Evolutionary conservation across 2,888 invertebrate genomes (phyloP).

Genomic region (Orchestes rusci): DNA sequence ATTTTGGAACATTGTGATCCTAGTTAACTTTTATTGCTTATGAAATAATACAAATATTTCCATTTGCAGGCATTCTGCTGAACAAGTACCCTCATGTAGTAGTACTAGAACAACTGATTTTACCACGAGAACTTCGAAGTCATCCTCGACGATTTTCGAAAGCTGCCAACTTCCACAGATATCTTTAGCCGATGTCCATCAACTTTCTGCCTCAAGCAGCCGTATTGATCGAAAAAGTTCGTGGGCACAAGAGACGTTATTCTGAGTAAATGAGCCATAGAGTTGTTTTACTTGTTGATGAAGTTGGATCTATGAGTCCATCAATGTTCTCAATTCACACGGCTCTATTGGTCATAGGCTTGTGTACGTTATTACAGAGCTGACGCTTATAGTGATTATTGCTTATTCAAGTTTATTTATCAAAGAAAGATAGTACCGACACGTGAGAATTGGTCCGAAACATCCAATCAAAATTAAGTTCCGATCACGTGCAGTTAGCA

Average conservation of each 20-base stretch:
- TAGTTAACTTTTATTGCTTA: too few relatives aligned
- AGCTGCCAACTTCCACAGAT: constrained; percentile 30
- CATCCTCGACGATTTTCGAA: constrained; percentile 32
- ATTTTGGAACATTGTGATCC: too few relatives aligned
- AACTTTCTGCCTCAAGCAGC: constrained; percentile 34
- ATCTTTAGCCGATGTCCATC: constrained; percentile 36
- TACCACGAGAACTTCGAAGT: constrained; percentile 12
- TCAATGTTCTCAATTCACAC: background rate
- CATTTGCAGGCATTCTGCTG: constrained; percentile 10
- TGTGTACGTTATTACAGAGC: too few relatives aligned
- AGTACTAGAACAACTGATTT: constrained; percentile 4
- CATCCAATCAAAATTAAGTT: too few relatives aligned
- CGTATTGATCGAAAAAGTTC: constrained; percentile 46
- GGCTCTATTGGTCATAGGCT: too few relatives aligned
- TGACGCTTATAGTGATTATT: too few relatives aligned
- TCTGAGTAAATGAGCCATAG: constrained; percentile 46
- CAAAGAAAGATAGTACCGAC: too few relatives aligned
- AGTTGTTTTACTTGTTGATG: constrained; percentile 1
- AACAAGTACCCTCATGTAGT: constrained; percentile 14
- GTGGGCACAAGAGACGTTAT: constrained; percentile 74
- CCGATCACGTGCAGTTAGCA: too few relatives aligned
- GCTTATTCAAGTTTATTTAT: too few relatives aligned
- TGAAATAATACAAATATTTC: too few relatives aligned
- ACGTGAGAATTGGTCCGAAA: too few relatives aligned
- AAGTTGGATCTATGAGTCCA: background rate